Evolutionary conservation across 2,888 invertebrate species (phyloP), one percentile per base, ranked within the genome.

Genomic region (Panopea generosa): DNA sequence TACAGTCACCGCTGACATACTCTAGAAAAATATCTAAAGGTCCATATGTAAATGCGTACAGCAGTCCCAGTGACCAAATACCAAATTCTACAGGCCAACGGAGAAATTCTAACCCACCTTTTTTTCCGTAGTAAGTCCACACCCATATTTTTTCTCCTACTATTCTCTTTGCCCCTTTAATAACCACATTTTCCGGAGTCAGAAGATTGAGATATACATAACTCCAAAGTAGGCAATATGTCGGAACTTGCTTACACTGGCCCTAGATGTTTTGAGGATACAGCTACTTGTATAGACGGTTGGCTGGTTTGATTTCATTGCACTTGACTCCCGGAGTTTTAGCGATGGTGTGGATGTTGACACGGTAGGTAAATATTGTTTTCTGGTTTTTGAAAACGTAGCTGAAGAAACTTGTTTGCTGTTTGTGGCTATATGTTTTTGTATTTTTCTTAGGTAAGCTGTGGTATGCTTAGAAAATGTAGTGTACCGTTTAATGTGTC

Each of bases 11-110:
- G 0, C 59, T 33, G 1, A 63, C 57, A 18, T 24, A 20, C 14
- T 61, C 16, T 11, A 61, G 11, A 1, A 50, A 9, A 16, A 68
- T 52, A 7, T 57, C 27, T 45, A 62, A 43, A 40, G 43, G 59
- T 7, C 45, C 59, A 14, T 22, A 38, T 2, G 22, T 11, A n/a
- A 16, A 68, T 18, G 40, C 9, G 7, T 49, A 18, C 16, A 77
- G 43, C 11, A 76, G 43, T 2, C 73, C 75, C 22, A 83, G 33
- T 2, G 83, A 83, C 83, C 83, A 83, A 2, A 77, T 68, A 0
- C 60, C 53, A 38, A 77, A 74, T 27, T 74, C 68, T n/a, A 63
- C 22, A 0, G 77, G 77, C 77, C 77, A 77, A 1, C 59, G 62
- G 18, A 77, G 53, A 45, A 77, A 67, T 18, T 63, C 63, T 2